Evolutionary conservation across 1,140 invertebrate species (phyloP).

Genomic region (Drosophila truncata): DNA sequence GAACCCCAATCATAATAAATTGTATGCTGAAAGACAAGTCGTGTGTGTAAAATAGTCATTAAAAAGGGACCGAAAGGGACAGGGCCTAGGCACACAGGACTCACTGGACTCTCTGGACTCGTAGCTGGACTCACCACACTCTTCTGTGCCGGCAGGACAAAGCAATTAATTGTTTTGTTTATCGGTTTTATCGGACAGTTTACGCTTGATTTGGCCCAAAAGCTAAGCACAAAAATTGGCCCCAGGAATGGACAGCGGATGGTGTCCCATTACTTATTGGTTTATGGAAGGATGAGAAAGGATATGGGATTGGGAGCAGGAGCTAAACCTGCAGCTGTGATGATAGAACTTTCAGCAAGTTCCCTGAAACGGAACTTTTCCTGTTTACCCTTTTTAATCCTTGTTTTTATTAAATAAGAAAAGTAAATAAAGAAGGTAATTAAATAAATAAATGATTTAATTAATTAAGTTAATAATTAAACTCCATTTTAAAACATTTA

Average conservation of each 20-base stretch:
- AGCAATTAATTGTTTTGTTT: slow-evolving; percentile 84
- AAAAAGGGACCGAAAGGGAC: slow-evolving; percentile 55
- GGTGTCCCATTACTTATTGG: slow-evolving; percentile 52
- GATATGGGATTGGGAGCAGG: background rate
- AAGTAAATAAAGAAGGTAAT: background rate
- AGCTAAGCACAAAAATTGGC: slow-evolving; percentile 39
- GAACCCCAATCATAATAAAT: slow-evolving; percentile 71
- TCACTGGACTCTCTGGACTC: background rate
- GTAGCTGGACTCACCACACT: slow-evolving; percentile 4
- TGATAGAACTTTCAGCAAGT: slow-evolving; percentile 25
- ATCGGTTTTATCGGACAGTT: slow-evolving; percentile 78
- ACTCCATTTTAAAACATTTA: background rate
- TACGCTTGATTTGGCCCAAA: slow-evolving; percentile 73
- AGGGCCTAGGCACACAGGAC: slow-evolving; percentile 2
- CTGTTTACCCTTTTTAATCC: rapidly evolving
- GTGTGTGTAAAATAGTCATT: slow-evolving; percentile 83
- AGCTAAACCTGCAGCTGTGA: background rate
- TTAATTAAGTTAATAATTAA: background rate
- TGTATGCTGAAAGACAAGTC: slow-evolving; percentile 69
- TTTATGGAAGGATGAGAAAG: background rate
- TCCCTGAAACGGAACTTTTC: background rate
- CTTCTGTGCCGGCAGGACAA: slow-evolving; percentile 32
- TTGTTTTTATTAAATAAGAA: background rate
- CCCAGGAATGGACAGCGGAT: slow-evolving; percentile 5
- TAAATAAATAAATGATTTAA: background rate